Base-by-base conservation (phyloP, 2,797 vertebrate species). In the Choloepus didactylus region DNA sequence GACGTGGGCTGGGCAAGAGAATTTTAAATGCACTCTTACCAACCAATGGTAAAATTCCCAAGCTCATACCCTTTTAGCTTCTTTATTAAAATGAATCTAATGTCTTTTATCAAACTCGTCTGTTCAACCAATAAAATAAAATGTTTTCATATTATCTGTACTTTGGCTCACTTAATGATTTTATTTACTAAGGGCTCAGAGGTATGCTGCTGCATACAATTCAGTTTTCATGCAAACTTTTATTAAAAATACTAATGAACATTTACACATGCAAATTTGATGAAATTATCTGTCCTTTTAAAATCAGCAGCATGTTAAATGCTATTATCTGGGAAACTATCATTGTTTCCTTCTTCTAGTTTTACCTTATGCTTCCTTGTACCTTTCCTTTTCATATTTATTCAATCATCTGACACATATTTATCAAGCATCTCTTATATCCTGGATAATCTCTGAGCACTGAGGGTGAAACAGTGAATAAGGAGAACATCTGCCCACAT, bases 21-120 rank as follows among this genome's bases (percentile, higher is more conserved):
- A 93, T 75, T 27, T 51, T 49, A 56, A 67, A 54, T 31, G 19
- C 10, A 21, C 29, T 82, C 64, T 75, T 83, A 86, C 0, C 7
- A 35, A 67, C 9, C 11, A 23, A 62, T 12, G 15, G 29, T 62
- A 79, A 90, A 59, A 76, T 15, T 44, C 46, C 14, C 41, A 38
- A 93, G 51, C 6, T 10, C 16, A 83, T 31, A 27, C 23, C 60
- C 7, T 82, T 88, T 81, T 59, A 66, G 93, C 6, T 66, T 9
- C 12, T 87, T 85, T 60, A 89, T 54, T 49, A 79, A 95, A 81
- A 89, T 41, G 81, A 87, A 95, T 89, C 3, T 49, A 46, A 94
- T 69, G 81, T 92, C 59, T 93, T 86, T 64, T 92, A 18, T 46
- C 89, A 46, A 94, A 38, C n/a, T 46, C 54, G 73, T 94, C 54